These are phyloP conservation scores for Tethea ocularis DNA, from an alignment of 2,888 invertebrate species.

Conservation along the genomic window DNA sequence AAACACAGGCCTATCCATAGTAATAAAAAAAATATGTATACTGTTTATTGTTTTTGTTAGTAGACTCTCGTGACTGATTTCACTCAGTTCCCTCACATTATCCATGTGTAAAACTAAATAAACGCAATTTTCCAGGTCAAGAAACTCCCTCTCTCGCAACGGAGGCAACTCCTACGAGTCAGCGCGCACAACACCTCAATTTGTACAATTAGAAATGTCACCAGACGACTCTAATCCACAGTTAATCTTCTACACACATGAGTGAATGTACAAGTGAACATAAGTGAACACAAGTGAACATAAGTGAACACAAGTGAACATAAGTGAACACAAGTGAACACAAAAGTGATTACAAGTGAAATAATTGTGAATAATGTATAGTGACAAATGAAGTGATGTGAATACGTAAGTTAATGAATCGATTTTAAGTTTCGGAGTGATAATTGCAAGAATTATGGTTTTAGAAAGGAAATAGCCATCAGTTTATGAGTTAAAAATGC, in stretches of 20 bases:
- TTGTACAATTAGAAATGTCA: slow-evolving; percentile 74
- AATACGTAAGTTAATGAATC: slow-evolving; percentile 5
- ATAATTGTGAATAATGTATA: no score
- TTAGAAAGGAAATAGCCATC: not conserved
- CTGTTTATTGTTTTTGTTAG: no score
- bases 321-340: not conserved
- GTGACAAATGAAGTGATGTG: no score
- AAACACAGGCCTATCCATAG: no score
- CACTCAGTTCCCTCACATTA: no score
- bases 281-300: not conserved
- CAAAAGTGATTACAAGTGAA: no score
- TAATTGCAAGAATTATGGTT: not conserved
- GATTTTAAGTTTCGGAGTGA: not conserved
- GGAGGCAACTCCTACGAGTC: slow-evolving; percentile 72
- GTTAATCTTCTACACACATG: slow-evolving; percentile 93
- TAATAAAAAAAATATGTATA: no score
- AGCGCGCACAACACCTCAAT: slow-evolving; percentile 76
- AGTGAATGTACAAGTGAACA: slow-evolving; percentile 44
- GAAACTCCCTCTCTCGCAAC: slow-evolving; percentile 76
- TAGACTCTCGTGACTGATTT: no score
- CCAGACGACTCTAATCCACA: slow-evolving; percentile 88
- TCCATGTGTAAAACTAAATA: no score
- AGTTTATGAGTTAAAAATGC: not conserved
- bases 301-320: not conserved
- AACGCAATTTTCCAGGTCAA: slow-evolving; percentile 67